phyloP scores from a whole-genome alignment of 2,797 vertebrate species.

The Margarornis squamiger region DNA sequence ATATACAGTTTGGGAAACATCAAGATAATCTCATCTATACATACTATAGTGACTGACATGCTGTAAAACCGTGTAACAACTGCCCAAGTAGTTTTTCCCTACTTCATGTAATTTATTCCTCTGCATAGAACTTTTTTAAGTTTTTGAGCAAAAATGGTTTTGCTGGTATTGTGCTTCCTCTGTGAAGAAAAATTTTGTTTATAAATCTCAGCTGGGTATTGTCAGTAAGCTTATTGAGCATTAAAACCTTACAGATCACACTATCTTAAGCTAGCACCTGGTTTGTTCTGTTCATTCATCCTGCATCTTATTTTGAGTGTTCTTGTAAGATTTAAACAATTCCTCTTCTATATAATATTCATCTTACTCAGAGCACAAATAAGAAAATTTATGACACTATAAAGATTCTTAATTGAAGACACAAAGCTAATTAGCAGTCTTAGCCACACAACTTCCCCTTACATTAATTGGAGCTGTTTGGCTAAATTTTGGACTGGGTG shows the following conservation, averaged over 20 bases:
- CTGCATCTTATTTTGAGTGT: background rate
- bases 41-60: background rate
- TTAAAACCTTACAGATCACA: background rate
- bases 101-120: background rate
- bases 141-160: background rate
- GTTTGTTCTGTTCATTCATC: background rate
- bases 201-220: background rate
- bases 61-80: background rate
- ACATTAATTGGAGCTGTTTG: background rate
- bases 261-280: background rate
- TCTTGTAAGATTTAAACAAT: background rate
- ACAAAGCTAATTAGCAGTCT: background rate
- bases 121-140: background rate
- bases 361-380: background rate
- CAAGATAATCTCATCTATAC: background rate
- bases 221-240: background rate
- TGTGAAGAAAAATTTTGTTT: background rate
- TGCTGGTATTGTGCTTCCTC: background rate
- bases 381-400: background rate
- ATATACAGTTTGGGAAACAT: background rate
- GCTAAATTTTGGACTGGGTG: background rate
- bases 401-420: background rate
- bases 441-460: background rate
- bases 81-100: background rate
- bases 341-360: background rate